A percentile compares a stretch with the other conserved stretches of the same genome.
Conservation (phyloP, 2,113 vertebrate genomes). For the Paradoxurus hermaphroditus region DNA sequence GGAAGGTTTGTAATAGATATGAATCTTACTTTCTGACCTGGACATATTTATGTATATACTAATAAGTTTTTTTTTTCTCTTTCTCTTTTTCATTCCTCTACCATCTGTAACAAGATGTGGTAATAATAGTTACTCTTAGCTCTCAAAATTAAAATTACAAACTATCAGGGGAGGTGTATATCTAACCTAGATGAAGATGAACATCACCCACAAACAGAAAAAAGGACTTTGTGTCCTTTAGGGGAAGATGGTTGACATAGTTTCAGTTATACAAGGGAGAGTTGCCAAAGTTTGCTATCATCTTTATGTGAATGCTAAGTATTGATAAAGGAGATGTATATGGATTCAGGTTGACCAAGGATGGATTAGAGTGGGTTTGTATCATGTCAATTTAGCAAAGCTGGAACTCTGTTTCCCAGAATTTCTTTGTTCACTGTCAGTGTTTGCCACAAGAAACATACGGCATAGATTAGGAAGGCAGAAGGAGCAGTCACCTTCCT, state of each 20-base stretch:
- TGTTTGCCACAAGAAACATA: not conserved
- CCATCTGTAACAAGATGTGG: not conserved
- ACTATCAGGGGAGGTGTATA: not conserved
- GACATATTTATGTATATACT: not conserved
- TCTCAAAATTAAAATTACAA: not conserved
- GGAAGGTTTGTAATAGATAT: not conserved
- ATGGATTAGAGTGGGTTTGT: not conserved
- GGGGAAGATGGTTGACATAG: not conserved
- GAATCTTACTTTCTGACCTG: not conserved
- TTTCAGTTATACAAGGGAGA: not conserved
- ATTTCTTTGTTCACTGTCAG: not conserved
- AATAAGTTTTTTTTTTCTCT: not conserved
- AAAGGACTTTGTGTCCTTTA: not conserved
- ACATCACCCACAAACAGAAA: not conserved
- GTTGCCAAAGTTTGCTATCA: not conserved
- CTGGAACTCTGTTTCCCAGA: not conserved
- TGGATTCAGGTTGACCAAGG: not conserved
- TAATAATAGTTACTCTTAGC: not conserved
- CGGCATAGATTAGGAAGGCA: not conserved
- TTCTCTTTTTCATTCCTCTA: not conserved
- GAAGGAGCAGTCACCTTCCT: not conserved
- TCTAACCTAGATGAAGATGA: not conserved
- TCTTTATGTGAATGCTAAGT: not conserved
- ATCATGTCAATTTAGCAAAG: not conserved
- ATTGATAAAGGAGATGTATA: not conserved